Conservation (phyloP, 2,888 invertebrate genomes). For the Geophilus truncorum region DNA sequence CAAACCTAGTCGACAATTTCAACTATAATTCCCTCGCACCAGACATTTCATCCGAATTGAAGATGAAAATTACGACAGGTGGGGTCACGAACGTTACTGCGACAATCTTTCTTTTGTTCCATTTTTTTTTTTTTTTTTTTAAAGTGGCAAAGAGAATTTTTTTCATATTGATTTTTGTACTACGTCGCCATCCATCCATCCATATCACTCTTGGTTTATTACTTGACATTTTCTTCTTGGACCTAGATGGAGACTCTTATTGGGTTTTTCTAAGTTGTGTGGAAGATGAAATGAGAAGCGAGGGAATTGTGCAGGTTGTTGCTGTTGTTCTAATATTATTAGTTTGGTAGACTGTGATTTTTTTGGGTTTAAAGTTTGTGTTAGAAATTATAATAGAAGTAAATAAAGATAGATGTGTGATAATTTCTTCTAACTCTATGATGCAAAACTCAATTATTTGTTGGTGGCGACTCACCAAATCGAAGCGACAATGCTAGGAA, state of each 20-base stretch:
- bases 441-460: no score
- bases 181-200: no score
- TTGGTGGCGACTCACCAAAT: no score
- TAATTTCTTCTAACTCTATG: no score
- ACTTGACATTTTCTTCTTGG: slow-evolving; percentile 17
- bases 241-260: background rate
- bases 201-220: slow-evolving; percentile 8
- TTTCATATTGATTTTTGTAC: background rate
- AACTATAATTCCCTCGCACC: background rate
- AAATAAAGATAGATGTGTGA: no score
- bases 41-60: slow-evolving; percentile 1
- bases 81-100: background rate
- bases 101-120: background rate
- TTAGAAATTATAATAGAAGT: no score
- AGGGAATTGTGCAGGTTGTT: no score
- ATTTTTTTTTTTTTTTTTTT: background rate
- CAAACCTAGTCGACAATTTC: slow-evolving; percentile 1
- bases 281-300: background rate
- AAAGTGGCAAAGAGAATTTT: no score
- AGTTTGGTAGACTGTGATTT: no score
- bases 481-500: no score
- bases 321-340: no score
- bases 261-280: background rate
- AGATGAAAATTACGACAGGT: slow-evolving; percentile 17
- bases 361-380: no score